Base-by-base conservation (phyloP, 2,113 vertebrate species). In the Heptranchias perlo region DNA sequence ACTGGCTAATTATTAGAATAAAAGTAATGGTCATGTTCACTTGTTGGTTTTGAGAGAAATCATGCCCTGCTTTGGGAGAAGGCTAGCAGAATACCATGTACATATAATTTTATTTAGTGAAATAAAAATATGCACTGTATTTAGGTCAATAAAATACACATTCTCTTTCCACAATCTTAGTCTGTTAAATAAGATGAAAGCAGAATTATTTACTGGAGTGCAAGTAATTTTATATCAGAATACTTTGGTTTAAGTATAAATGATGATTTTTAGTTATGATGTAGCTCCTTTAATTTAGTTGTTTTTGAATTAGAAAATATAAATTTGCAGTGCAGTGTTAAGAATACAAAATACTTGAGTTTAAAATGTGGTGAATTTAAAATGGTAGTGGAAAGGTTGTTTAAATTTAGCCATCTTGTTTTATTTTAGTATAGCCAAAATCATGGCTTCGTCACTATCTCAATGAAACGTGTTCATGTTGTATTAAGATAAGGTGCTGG, bases 361-460 rank as follows among this genome's bases (percentile, higher is more conserved):
- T 31, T 73, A 52, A 69, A 94, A 49, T 49, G 28, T 35, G 31
- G 18, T 58, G 54, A 35, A 91, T n/a, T 58, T 91, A 58, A 91
- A 16, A 73, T 49, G 47, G 52, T 69, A 65, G 54, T 58, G 28
- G 94, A 23, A 95, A 95, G 65, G 94, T 73, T 3, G 4, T 95
- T 96, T 96, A 97, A 96, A 96, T 96, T 96, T 96, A 89, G 35
- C 61, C 96, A 96, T 96, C 96, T 96, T 97, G n/a, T n/a, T n/a
- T n/a, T n/a, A n/a, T n/a, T 95, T 86, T 82, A 78, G 96, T 96
- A 67, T 86, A 89, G 28, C 58, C 58, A 21, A 76, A 91, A 39
- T 0, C 0, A 3, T 73, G 25, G 64, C n/a, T 8, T 31, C 96
- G 76, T 84, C 73, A 96, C 96, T 39, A 78, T 73, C 65, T 95